phyloP scores from a whole-genome alignment of 2,113 vertebrate species.

The Osmerus mordax region DNA sequence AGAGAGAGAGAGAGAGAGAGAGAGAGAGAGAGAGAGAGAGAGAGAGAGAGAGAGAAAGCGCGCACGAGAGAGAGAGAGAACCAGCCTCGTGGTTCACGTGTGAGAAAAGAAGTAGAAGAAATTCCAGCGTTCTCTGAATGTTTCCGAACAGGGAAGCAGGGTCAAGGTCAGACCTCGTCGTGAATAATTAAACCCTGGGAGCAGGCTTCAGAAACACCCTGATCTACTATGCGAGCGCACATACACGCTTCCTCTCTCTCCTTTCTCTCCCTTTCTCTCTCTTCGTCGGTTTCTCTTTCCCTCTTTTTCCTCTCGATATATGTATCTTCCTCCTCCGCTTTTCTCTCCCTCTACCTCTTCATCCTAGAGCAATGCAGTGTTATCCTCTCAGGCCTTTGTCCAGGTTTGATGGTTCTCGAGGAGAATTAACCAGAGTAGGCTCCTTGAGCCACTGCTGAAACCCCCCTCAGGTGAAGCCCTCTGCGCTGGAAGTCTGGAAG shows the following conservation, averaged over 20 bases:
- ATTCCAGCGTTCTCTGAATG: constrained; percentile 23
- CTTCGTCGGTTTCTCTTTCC: too few relatives aligned
- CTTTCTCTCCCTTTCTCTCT: too few relatives aligned
- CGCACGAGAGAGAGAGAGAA: neutral
- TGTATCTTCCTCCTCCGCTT: neutral
- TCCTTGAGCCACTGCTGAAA: neutral
- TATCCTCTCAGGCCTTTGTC: neutral
- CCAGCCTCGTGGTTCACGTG: neutral
- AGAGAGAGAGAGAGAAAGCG: neutral
- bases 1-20: too few relatives aligned
- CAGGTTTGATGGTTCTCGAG: too few relatives aligned
- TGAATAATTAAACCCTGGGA: constrained; percentile 56
- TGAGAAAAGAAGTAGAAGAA: neutral
- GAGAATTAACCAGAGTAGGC: too few relatives aligned
- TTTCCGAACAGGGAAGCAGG: constrained; percentile 41
- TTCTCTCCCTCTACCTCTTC: neutral
- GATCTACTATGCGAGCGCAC: too few relatives aligned
- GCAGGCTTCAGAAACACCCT: constrained; percentile 18
- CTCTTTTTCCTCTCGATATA: too few relatives aligned
- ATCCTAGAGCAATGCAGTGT: neutral
- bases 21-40: neutral
- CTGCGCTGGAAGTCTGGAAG: too few relatives aligned
- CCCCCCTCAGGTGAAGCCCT: constrained; percentile 6
- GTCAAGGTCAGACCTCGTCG: constrained; percentile 42
- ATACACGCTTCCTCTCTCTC: too few relatives aligned